Percentiles rank a stretch among this genome's conserved stretches.
Conservation (phyloP, 2,888 invertebrate genomes). For the Physocephala rufipes region DNA sequence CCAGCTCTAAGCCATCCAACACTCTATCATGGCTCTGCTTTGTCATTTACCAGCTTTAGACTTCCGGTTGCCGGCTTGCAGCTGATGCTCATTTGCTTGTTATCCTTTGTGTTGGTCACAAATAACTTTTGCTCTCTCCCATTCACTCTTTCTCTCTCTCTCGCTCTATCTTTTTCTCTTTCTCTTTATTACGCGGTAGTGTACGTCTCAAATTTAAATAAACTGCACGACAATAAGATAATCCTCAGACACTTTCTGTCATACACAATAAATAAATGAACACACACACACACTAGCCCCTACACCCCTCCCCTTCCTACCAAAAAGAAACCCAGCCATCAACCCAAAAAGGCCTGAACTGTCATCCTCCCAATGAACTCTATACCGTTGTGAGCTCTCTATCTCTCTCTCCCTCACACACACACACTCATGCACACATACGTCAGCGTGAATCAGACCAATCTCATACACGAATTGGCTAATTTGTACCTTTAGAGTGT, state of each 20-base stretch:
- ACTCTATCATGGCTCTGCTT: not conserved
- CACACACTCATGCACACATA: not conserved
- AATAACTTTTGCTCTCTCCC: conserved; percentile 26
- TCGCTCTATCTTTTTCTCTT: too few species aligned
- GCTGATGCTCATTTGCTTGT: conserved; percentile 33
- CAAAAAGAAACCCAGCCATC: not conserved
- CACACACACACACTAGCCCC: not conserved
- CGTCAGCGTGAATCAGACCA: too few species aligned
- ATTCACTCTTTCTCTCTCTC: too few species aligned
- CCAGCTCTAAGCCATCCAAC: not conserved
- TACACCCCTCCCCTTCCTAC: not conserved
- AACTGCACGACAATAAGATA: conserved; percentile 20
- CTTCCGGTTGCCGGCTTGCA: not conserved
- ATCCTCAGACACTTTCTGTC: conserved; percentile 4
- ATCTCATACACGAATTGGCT: not conserved
- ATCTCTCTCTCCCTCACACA: conserved; percentile 19
- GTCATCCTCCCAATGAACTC: too few species aligned
- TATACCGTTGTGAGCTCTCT: too few species aligned
- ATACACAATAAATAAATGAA: conserved; percentile 19
- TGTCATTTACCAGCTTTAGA: too few species aligned
- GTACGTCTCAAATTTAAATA: conserved; percentile 23
- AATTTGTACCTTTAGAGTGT: too few species aligned
- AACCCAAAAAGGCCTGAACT: too few species aligned
- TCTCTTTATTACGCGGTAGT: too few species aligned
- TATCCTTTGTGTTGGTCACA: conserved; percentile 33